These are phyloP conservation scores for Leptoteleia sp. DNA, from an alignment of 1,140 invertebrate genomes.

Conservation along the genomic window DNA sequence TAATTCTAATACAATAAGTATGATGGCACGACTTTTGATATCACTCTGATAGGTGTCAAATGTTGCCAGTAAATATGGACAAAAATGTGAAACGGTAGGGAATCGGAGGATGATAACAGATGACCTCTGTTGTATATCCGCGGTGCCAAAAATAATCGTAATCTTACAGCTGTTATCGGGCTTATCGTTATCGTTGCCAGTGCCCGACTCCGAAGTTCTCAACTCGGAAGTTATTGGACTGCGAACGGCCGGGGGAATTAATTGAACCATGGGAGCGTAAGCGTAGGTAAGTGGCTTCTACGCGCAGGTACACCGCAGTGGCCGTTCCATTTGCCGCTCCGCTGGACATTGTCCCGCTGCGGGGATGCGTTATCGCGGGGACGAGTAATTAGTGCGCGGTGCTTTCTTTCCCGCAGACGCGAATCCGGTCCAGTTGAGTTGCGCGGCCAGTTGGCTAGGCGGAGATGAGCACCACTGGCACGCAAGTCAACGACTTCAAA, in stretches of 20 bases:
- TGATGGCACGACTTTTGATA: too few relatives aligned
- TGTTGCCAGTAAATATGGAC: too few relatives aligned
- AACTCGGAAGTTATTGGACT: slow-evolving; percentile 22
- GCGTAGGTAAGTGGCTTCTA: slow-evolving; percentile 40
- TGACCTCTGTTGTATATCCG: too few relatives aligned
- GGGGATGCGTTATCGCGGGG: slow-evolving; percentile 6
- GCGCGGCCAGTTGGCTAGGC: too few relatives aligned
- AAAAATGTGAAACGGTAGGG: too few relatives aligned
- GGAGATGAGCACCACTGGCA: slow-evolving; percentile 67
- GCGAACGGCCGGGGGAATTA: slow-evolving; percentile 25
- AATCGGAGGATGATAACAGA: too few relatives aligned
- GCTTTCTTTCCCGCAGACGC: slow-evolving; percentile 38
- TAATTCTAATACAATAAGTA: too few relatives aligned
- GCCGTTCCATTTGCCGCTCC: slow-evolving; percentile 71
- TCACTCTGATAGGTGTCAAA: too few relatives aligned
- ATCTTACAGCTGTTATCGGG: slow-evolving; percentile 18
- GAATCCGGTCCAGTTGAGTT: slow-evolving; percentile 4
- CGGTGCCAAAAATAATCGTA: background rate
- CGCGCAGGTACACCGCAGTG: slow-evolving; percentile 31
- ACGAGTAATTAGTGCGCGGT: slow-evolving; percentile 18
- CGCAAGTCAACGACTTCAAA: slow-evolving; percentile 69
- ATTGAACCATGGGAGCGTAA: slow-evolving; percentile 23
- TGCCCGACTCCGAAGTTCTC: too few relatives aligned
- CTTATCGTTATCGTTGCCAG: slow-evolving; percentile 12
- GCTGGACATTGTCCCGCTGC: slow-evolving; percentile 69